phyloP scores from a whole-genome alignment of 2,888 invertebrate species.

The Pedicia rivosa region DNA sequence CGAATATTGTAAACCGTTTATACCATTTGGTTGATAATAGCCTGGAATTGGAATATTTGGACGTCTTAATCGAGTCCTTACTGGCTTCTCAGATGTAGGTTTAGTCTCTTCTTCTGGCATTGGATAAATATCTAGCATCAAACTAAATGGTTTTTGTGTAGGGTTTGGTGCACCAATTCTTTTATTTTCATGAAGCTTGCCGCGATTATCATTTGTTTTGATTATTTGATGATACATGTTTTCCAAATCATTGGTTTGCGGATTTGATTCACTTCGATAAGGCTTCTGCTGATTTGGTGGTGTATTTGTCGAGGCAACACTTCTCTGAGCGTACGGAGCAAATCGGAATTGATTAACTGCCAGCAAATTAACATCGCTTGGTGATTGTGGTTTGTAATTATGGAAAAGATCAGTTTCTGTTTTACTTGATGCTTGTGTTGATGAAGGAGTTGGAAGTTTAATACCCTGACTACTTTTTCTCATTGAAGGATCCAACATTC shows the following conservation, averaged over 20 bases:
- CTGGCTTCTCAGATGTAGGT: slow-evolving; percentile 19
- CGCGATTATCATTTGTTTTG: neutral
- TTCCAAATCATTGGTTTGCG: slow-evolving; percentile 3
- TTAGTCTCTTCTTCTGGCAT: slow-evolving; percentile 30
- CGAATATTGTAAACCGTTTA: too few species aligned
- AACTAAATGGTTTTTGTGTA: slow-evolving; percentile 38
- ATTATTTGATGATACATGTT: slow-evolving; percentile 10
- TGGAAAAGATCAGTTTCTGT: slow-evolving; percentile 42
- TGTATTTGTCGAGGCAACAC: slow-evolving; percentile 12
- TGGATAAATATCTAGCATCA: slow-evolving; percentile 48
- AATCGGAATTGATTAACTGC: slow-evolving; percentile 38
- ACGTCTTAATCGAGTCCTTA: slow-evolving; percentile 8
- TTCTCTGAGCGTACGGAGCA: slow-evolving; percentile 22
- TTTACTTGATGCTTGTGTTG: slow-evolving; percentile 16
- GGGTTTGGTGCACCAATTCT: neutral
- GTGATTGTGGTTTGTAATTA: slow-evolving; percentile 53
- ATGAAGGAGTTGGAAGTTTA: slow-evolving; percentile 8
- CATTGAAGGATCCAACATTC: slow-evolving; percentile 18
- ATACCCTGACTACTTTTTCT: slow-evolving; percentile 5
- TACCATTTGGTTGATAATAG: neutral
- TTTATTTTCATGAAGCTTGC: neutral
- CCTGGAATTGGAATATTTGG: slow-evolving; percentile 4
- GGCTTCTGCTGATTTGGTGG: slow-evolving; percentile 3
- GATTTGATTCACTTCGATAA: neutral
- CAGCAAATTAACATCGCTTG: slow-evolving; percentile 56